Evolutionary conservation across 1,140 invertebrate genomes (phyloP), one percentile per base, ranked within the genome.

Genomic region (Laupala kohalensis): DNA sequence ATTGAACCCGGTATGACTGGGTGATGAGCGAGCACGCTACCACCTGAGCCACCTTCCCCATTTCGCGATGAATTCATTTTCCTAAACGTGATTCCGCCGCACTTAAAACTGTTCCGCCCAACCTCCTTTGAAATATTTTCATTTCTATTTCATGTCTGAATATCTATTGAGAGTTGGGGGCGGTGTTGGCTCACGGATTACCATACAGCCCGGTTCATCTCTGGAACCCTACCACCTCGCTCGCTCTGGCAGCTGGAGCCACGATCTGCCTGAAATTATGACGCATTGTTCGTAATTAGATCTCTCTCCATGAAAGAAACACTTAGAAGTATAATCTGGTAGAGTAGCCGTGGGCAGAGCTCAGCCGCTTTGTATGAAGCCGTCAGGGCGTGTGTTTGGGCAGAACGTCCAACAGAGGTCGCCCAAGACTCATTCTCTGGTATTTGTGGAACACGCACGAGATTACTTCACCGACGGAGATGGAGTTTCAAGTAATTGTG

Each of bases 271-370:
- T 26, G 26, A 68, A 68, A 68, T 68, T 68, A 68, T 68, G 67
- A 68, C 28, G 67, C 67, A 68, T 68, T 68, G 67, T 68, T 68
- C 67, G 4, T 68, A 68, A 68, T 27, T 30, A 28, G 24, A 68
- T 28, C 67, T 68, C 67, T 6, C 67, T 12, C 67, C 67, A 6
- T 23, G 67, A 68, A 68, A 68, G 25, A 67, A 67, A 67, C 26
- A 28, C 66, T 28, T 67, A 26, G 15, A 65, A 68, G 15, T 28
- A 68, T 30, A 29, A 68, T 28, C 67, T 15, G 25, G 67, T 13
- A 6, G 26, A n/a, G 65, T 27, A 13, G 24, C 24, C 25, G 25
- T 13, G 67, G 24, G 65, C 25, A 65, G n/a, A 1, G n/a, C 2
- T 65, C 13, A 24, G 64, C 25, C 65, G 12, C 12, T 27, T 28